Percentiles rank a stretch among this genome's conserved stretches.
Conservation (phyloP, 2,888 invertebrate genomes). For the Masnerella sp. region DNA sequence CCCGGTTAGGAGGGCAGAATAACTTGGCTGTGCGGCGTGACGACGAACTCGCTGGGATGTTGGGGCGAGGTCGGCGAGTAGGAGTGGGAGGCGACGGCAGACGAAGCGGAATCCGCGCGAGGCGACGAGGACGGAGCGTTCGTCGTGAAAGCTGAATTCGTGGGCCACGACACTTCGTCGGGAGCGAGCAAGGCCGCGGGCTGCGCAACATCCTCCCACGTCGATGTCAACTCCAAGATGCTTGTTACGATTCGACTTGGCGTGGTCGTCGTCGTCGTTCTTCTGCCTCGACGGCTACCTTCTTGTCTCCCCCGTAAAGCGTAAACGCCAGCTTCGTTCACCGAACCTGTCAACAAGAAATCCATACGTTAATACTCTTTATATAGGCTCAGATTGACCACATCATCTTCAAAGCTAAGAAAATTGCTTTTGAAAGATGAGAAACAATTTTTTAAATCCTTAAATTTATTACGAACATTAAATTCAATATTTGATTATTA, state of each 20-base stretch:
- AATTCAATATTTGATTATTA: too few species aligned
- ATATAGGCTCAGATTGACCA: conserved; percentile 3
- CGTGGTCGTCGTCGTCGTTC: conserved; percentile 70
- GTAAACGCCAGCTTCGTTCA: conserved; percentile 75
- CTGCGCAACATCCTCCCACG: conserved; percentile 69
- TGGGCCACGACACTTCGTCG: conserved; percentile 72
- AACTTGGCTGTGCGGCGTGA: conserved; percentile 74
- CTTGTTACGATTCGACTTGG: conserved; percentile 61
- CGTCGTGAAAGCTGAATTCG: conserved; percentile 67
- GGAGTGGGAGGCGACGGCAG: conserved; percentile 59
- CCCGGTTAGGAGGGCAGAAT: conserved; percentile 71
- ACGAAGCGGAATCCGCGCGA: conserved; percentile 60
- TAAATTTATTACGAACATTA: too few species aligned
- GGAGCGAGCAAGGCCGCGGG: conserved; percentile 74
- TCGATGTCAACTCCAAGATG: conserved; percentile 68
- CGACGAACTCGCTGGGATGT: conserved; percentile 69
- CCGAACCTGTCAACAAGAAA: conserved; percentile 70
- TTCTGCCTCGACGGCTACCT: conserved; percentile 69
- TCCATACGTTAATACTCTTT: conserved; percentile 46
- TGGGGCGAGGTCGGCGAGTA: conserved; percentile 60
- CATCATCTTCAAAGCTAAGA: too few species aligned
- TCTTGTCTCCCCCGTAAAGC: conserved; percentile 73
- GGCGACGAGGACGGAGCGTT: conserved; percentile 63
- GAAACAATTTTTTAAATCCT: too few species aligned
- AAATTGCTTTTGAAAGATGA: too few species aligned